Base-by-base conservation (phyloP, 1,140 invertebrate species). In the Pogonus chalceus region DNA sequence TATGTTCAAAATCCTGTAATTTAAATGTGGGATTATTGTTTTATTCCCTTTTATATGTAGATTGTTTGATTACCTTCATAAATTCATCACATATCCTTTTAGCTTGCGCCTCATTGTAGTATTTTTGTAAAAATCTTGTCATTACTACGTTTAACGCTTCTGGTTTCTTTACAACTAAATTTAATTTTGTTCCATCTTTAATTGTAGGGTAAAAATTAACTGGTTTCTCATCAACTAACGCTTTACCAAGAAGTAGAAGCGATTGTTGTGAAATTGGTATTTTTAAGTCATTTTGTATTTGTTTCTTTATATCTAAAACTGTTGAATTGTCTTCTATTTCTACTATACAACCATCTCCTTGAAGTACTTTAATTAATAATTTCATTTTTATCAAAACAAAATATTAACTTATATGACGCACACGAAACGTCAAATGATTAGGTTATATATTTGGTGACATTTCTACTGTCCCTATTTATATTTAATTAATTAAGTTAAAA, bases 181-280 rank as follows among this genome's bases (percentile, higher is more conserved):
- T 74, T 0, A 77, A 46, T 55, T 76, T 76, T 1, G 71, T 66
- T 2, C 74, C 75, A 35, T 75, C 69, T 57, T 74, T 72, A n/a
- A 77, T 74, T 58, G 69, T 74, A 7, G 71, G 66, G 62, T 76
- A 77, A 2, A 68, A 71, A 4, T 59, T 62, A 35, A 77, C 62
- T 20, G 61, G 65, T 49, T 74, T 72, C 2, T 76, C 75, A 62
- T 76, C 74, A 51, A 65, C 64, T 14, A 77, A 60, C 0, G 73
- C 69, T 37, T 74, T 68, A 1, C 75, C 75, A 21, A 69, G 56
- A 0, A 73, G 58, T 4, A 77, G 55, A 10, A 77, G 58, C 20
- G 74, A 76, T 46, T 76, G 74, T 56, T 75, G 71, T 2, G 65
- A 56, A 16, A 66, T 58, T 18, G 74, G 71, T 53, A 77, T 73